Conservation (phyloP, 2,888 invertebrate species). For the Acleris literana region DNA sequence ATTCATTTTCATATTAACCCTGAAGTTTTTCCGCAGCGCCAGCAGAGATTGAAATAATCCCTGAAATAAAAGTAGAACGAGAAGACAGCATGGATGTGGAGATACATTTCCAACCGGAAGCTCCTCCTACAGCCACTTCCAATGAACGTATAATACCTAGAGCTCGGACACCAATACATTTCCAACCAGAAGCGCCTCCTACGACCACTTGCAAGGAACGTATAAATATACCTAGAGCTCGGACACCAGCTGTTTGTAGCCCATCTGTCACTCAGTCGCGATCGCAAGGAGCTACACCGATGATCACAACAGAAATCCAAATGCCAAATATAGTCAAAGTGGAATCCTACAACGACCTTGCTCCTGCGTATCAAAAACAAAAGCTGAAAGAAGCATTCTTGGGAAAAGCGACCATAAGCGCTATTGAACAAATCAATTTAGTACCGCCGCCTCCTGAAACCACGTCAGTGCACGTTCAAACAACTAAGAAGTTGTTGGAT, state of each 20-base stretch:
- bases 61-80: neutral
- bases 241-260: too few species aligned
- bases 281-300: too few species aligned
- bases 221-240: too few species aligned
- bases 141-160: neutral
- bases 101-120: neutral
- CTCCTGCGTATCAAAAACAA: neutral
- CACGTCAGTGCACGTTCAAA: neutral
- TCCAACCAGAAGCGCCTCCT: neutral
- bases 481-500: neutral
- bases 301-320: too few species aligned
- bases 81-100: neutral
- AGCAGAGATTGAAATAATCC: neutral
- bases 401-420: neutral
- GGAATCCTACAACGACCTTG: too few species aligned
- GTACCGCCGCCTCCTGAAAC: neutral
- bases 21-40: neutral
- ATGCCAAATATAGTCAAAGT: too few species aligned
- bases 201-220: neutral
- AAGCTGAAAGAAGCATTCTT: neutral
- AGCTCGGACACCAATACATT: neutral
- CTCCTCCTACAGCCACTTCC: neutral
- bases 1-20: neutral
- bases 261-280: too few species aligned
- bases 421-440: neutral